phyloP scores from a whole-genome alignment of 2,888 invertebrate genomes.

The Metopia argyrocephala region DNA sequence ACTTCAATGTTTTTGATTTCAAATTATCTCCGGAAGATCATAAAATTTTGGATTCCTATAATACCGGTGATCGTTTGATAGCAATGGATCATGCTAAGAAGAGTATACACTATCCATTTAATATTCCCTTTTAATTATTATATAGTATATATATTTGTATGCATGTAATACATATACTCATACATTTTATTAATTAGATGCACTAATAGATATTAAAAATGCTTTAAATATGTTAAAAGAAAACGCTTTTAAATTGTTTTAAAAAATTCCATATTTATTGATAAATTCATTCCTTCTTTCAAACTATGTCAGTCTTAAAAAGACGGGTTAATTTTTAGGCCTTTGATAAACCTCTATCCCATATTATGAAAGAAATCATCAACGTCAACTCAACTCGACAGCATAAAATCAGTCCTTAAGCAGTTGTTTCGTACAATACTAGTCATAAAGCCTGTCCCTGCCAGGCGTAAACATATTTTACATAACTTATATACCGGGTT shows the following conservation, averaged over 20 bases:
- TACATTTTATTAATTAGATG: background rate
- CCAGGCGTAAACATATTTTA: no score
- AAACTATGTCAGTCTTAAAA: no score
- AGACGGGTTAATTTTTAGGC: no score
- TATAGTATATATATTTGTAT: background rate
- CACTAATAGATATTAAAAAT: no score
- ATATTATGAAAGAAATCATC: no score
- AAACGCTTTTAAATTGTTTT: background rate
- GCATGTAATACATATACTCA: background rate
- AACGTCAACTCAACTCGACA: no score
- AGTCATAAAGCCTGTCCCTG: no score
- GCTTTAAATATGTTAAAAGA: background rate
- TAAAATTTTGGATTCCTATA: constrained; percentile 79
- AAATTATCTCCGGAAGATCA: constrained; percentile 80
- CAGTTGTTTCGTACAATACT: no score
- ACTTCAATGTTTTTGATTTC: constrained; percentile 82
- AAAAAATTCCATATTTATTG: background rate
- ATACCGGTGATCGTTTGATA: constrained; percentile 76
- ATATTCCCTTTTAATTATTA: constrained; percentile 67
- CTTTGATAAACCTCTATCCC: no score
- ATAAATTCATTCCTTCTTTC: no score
- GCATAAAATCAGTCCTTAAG: no score
- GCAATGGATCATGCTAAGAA: constrained; percentile 75
- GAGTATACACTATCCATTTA: constrained; percentile 75
- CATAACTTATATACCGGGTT: no score